phyloP scores from a whole-genome alignment of 2,113 vertebrate genomes.

The Nibea albiflora region DNA sequence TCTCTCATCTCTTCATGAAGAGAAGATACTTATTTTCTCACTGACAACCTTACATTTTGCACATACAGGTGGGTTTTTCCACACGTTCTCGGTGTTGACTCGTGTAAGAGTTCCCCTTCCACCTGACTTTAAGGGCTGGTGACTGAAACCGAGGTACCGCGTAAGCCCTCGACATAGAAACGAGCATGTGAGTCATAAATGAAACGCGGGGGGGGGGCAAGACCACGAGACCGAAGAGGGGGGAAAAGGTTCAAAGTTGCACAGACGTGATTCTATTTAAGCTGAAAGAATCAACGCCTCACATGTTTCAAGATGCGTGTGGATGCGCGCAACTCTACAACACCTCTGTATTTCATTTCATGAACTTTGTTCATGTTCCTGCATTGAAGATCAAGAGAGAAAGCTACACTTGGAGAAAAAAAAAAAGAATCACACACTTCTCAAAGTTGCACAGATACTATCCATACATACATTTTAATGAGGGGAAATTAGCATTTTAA shows the following conservation, averaged over 20 bases:
- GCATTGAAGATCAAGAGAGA: constrained; percentile 55
- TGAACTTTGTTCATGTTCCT: constrained; percentile 61
- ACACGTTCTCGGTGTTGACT: background rate
- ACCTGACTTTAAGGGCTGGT: background rate
- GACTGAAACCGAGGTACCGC: background rate
- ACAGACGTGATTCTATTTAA: constrained; percentile 26
- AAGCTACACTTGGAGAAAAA: background rate
- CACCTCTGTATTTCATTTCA: constrained; percentile 24
- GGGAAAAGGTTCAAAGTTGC: constrained; percentile 26
- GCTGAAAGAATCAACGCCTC: constrained; percentile 45
- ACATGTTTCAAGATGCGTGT: constrained; percentile 30
- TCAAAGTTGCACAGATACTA: constrained; percentile 35
- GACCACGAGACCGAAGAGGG: background rate
- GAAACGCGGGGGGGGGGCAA: background rate
- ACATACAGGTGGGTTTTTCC: background rate
- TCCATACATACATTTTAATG: constrained; percentile 78
- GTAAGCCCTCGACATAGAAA: background rate
- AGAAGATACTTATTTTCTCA: background rate
- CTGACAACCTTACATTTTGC: constrained; percentile 18
- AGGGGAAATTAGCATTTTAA: constrained; percentile 73
- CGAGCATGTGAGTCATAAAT: background rate
- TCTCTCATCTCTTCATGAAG: constrained; percentile 11
- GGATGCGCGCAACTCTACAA: constrained; percentile 27
- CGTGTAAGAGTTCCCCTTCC: background rate
- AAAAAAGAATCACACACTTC: constrained; percentile 21